These are phyloP conservation scores for Trichogramma pretiosum DNA, from an alignment of 1,140 invertebrate genomes.

Conservation along the genomic window DNA sequence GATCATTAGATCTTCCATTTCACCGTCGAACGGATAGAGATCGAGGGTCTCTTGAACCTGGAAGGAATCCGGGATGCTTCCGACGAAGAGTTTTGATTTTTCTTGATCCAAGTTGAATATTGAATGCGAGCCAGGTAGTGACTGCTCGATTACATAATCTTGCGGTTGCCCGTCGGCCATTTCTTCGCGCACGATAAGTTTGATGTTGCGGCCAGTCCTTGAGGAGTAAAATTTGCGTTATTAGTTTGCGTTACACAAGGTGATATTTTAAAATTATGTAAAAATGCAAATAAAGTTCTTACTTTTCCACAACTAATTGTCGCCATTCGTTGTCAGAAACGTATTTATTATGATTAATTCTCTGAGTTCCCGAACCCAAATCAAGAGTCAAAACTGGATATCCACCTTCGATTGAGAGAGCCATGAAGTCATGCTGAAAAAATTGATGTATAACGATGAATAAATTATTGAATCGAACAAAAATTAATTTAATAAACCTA, in stretches of 20 bases:
- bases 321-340: constrained; percentile 86
- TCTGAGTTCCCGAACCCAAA: constrained; percentile 74
- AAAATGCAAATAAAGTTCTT: constrained; percentile 16
- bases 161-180: constrained; percentile 52
- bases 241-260: background rate
- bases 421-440: constrained; percentile 81
- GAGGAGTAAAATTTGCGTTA: background rate
- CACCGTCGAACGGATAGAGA: constrained; percentile 72
- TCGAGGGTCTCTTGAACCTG: constrained; percentile 60
- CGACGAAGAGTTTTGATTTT: constrained; percentile 81
- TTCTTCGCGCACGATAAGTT: constrained; percentile 72
- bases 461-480: constrained; percentile 9
- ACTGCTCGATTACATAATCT: constrained; percentile 49
- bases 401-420: constrained; percentile 81
- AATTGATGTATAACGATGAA: constrained; percentile 1
- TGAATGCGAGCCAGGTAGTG: constrained; percentile 60
- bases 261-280: background rate
- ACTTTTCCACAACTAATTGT: constrained; percentile 80
- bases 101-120: constrained; percentile 82
- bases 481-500: constrained; percentile 32
- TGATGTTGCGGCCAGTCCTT: constrained; percentile 74
- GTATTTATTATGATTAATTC: constrained; percentile 63
- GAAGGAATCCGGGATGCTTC: constrained; percentile 69
- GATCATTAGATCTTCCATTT: constrained; percentile 83
- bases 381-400: constrained; percentile 79